phyloP scores from a whole-genome alignment of 2,888 invertebrate species.

The Cephus sareptanus region DNA sequence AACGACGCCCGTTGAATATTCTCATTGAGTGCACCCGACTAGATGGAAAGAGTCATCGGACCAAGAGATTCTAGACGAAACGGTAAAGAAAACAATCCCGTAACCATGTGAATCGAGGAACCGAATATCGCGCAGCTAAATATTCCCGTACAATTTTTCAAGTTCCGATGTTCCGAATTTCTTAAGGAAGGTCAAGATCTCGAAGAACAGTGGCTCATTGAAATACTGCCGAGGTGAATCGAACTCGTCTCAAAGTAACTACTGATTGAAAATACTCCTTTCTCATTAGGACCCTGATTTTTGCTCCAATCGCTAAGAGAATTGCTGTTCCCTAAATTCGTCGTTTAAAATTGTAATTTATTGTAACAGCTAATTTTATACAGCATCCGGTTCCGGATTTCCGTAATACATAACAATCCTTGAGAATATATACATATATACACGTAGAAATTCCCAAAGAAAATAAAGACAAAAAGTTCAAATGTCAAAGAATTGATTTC shows the following conservation, averaged over 20 bases:
- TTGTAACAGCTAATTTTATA: neutral
- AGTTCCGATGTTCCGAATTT: neutral
- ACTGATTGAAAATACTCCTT: slow-evolving; percentile 22
- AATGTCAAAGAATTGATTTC: neutral
- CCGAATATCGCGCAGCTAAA: neutral
- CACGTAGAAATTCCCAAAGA: neutral
- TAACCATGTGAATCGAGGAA: neutral
- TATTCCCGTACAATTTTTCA: neutral
- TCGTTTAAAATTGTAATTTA: neutral
- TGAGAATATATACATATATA: neutral
- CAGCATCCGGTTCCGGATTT: neutral
- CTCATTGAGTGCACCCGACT: neutral
- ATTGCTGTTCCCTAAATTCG: neutral
- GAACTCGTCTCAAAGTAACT: slow-evolving; percentile 23
- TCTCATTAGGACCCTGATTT: slow-evolving; percentile 14
- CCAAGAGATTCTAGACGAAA: neutral
- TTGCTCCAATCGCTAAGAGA: slow-evolving; percentile 19
- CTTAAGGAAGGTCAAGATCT: neutral
- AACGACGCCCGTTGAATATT: neutral
- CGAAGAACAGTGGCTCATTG: neutral
- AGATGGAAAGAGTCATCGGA: neutral
- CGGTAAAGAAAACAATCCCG: neutral
- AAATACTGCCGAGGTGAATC: neutral
- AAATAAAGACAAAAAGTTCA: neutral
- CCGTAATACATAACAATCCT: neutral